Evolutionary conservation across 2,113 vertebrate species (phyloP).

Genomic region (Rynchops niger): DNA sequence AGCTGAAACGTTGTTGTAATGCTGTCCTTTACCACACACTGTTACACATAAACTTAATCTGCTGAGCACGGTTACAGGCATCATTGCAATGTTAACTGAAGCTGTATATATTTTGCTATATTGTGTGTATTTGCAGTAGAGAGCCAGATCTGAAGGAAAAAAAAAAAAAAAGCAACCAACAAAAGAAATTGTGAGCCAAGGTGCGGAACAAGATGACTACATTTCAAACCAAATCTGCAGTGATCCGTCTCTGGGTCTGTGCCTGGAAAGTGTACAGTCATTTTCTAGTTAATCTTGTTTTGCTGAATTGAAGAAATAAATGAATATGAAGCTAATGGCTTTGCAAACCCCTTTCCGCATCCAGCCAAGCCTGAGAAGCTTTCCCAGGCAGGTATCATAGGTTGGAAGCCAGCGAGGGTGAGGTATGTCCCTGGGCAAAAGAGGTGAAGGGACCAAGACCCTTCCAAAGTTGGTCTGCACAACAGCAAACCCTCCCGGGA

Average conservation of each 20-base stretch:
- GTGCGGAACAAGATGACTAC: not conserved
- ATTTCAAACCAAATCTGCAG: not conserved
- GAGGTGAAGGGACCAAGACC: not conserved
- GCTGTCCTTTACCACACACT: slow-evolving; percentile 63
- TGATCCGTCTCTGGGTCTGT: not conserved
- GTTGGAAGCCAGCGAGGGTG: not conserved
- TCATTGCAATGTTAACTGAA: slow-evolving; percentile 55
- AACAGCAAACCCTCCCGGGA: not conserved
- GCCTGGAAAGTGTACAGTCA: not conserved
- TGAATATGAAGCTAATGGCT: not conserved
- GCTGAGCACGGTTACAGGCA: slow-evolving; percentile 49
- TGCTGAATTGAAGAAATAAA: slow-evolving; percentile 29
- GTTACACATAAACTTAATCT: slow-evolving; percentile 49
- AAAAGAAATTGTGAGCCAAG: slow-evolving; percentile 11
- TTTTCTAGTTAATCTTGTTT: slow-evolving; percentile 24
- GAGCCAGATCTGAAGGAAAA: slow-evolving; percentile 18
- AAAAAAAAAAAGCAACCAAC: not conserved
- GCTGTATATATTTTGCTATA: slow-evolving; percentile 68
- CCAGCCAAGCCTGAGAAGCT: not conserved
- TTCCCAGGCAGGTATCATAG: not conserved
- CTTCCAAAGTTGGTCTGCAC: not conserved
- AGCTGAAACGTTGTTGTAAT: slow-evolving; percentile 36
- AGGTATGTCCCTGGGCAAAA: not conserved
- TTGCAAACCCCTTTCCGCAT: not conserved
- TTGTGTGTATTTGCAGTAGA: slow-evolving; percentile 66